These are phyloP conservation scores for Ooceraea biroi DNA, from an alignment of 1,140 invertebrate genomes.

Conservation along the genomic window DNA sequence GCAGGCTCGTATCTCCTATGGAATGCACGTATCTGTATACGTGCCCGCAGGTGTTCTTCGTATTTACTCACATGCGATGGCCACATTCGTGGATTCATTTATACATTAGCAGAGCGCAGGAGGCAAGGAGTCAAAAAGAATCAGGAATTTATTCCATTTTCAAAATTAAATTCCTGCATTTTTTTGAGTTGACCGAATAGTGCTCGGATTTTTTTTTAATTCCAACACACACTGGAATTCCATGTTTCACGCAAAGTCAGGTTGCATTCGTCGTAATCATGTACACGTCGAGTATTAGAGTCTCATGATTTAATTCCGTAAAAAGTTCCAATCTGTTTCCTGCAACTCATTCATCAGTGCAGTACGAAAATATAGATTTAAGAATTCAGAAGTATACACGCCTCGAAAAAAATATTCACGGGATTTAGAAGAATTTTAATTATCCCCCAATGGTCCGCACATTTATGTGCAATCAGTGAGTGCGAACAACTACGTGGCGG, in stretches of 20 bases:
- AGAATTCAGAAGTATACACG: no score
- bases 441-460: background rate
- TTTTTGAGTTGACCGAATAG: background rate
- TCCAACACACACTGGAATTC: background rate
- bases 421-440: background rate
- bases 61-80: constrained; percentile 44
- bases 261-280: no score
- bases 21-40: constrained; percentile 43
- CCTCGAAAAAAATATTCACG: no score
- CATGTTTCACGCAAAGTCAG: no score
- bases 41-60: constrained; percentile 28
- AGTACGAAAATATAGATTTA: no score
- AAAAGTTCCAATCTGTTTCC: background rate
- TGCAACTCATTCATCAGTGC: no score
- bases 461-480: background rate
- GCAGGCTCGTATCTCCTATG: constrained; percentile 33
- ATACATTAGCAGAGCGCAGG: constrained; percentile 12
- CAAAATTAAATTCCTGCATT: background rate
- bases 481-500: background rate
- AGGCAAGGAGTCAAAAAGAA: background rate
- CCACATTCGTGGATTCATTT: constrained; percentile 19
- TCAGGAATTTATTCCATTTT: constrained; percentile 13
- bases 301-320: background rate
- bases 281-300: constrained; percentile 4
- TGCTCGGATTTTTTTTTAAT: background rate